Percentiles rank a stretch among this genome's conserved stretches.
phyloP scores from a whole-genome alignment of 2,888 invertebrate species.

The Orchesellides sinensis region DNA sequence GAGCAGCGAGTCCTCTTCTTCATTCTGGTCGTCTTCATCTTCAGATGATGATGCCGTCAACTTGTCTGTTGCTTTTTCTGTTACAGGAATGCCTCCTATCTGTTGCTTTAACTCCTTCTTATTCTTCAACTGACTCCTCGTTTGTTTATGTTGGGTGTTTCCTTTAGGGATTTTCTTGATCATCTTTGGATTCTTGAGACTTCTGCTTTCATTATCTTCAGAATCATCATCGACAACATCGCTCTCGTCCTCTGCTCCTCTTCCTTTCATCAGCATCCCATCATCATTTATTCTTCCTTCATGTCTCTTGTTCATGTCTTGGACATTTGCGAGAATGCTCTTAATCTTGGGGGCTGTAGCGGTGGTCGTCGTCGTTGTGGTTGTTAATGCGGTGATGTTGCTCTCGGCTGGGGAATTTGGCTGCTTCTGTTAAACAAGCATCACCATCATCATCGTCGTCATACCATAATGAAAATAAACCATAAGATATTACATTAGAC shows the following conservation, averaged over 20 bases:
- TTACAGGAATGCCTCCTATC: conserved; percentile 10
- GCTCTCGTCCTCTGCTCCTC: conserved; percentile 12
- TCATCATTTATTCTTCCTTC: not conserved
- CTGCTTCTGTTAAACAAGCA: conserved; percentile 23
- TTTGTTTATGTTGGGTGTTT: conserved; percentile 46
- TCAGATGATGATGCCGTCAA: conserved; percentile 41
- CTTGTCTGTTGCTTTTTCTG: conserved; percentile 1
- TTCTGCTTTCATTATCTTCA: conserved; percentile 28
- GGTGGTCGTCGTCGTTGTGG: conserved; percentile 2
- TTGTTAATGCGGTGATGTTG: conserved; percentile 1
- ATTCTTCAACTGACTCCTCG: conserved; percentile 17
- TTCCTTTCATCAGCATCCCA: not conserved
- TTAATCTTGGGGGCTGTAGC: conserved; percentile 21
- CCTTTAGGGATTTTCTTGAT: conserved; percentile 34
- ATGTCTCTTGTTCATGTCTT: conserved; percentile 2
- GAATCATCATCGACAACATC: not conserved
- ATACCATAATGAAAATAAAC: conserved; percentile 51
- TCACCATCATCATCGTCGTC: conserved; percentile 17
- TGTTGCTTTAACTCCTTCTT: no score
- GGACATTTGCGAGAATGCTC: conserved; percentile 27
- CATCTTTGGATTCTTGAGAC: conserved; percentile 26
- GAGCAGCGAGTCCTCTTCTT: conserved; percentile 39
- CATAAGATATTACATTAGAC: no score
- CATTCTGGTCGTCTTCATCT: conserved; percentile 53
- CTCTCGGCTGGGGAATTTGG: conserved; percentile 8